phyloP scores from a whole-genome alignment of 2,888 invertebrate genomes.

The Beris morrisii region DNA sequence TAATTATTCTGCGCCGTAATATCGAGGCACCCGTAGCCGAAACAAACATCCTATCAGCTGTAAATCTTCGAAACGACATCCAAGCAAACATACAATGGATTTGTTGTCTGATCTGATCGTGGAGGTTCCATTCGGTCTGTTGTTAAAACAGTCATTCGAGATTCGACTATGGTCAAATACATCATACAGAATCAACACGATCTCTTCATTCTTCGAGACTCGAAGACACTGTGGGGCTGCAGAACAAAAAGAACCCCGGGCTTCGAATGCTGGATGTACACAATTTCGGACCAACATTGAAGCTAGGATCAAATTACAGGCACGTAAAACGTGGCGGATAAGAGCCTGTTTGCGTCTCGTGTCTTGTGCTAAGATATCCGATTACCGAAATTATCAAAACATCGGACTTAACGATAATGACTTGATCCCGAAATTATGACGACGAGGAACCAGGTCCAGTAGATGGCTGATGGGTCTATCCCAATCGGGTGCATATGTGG shows the following conservation, averaged over 20 bases:
- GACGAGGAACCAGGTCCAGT: not conserved
- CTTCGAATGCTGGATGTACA: constrained; percentile 19
- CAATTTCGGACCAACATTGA: constrained; percentile 24
- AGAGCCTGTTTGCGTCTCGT: constrained; percentile 10
- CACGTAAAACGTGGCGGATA: constrained; percentile 3
- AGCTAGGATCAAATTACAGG: constrained; percentile 25
- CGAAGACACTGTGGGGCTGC: constrained; percentile 10
- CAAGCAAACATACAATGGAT: constrained; percentile 10
- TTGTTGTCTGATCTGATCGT: not conserved
- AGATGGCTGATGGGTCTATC: not conserved
- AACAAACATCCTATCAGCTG: constrained; percentile 21
- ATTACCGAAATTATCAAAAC: constrained; percentile 36
- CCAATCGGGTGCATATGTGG: not conserved
- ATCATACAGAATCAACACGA: not conserved
- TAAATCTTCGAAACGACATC: constrained; percentile 7
- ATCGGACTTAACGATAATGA: constrained; percentile 32
- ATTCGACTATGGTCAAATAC: not conserved
- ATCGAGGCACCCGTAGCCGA: not conserved
- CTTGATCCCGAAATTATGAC: constrained; percentile 33
- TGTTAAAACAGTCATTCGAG: constrained; percentile 9
- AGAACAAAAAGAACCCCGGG: not conserved
- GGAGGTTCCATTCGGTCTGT: constrained; percentile 20
- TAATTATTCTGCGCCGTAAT: too few species aligned
- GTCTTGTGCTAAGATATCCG: constrained; percentile 24
- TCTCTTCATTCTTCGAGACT: not conserved